Conservation (phyloP, 2,888 invertebrate genomes). For the Anthoptus insignis region DNA sequence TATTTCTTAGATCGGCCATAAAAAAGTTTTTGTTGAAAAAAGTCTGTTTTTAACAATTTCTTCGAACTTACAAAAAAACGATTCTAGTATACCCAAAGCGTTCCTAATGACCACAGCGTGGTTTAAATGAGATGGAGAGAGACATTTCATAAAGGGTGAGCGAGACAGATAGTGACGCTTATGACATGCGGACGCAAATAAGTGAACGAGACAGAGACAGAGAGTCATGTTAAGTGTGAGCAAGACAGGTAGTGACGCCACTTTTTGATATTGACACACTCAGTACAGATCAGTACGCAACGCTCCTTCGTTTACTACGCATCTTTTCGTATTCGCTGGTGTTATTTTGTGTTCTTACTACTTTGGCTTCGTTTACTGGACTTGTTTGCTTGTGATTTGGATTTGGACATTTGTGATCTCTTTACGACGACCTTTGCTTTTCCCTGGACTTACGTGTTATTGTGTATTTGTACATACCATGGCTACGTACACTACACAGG, state of each 20-base stretch:
- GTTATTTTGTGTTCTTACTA: slow-evolving; percentile 8
- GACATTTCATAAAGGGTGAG: slow-evolving; percentile 21
- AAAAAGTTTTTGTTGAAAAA: background rate
- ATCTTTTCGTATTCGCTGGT: slow-evolving; percentile 17
- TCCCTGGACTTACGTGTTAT: slow-evolving; percentile 1
- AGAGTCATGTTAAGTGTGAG: slow-evolving; percentile 7
- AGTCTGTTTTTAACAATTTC: background rate
- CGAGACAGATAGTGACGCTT: slow-evolving; percentile 28
- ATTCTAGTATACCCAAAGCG: background rate
- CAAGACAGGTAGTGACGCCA: slow-evolving; percentile 11
- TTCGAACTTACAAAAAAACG: background rate
- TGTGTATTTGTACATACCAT: slow-evolving; percentile 21
- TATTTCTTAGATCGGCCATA: background rate
- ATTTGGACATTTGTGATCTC: slow-evolving; percentile 7
- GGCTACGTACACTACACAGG: background rate
- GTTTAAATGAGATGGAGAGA: slow-evolving; percentile 16
- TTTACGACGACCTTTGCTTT: background rate
- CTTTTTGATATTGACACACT: background rate
- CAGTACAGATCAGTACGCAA: slow-evolving; percentile 5
- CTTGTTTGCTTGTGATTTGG: slow-evolving; percentile 33
- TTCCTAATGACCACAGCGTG: background rate
- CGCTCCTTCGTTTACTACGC: slow-evolving; percentile 24
- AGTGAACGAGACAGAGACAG: slow-evolving; percentile 11
- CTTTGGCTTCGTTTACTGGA: slow-evolving; percentile 29
- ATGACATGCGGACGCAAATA: background rate